Conservation (phyloP, 2,888 invertebrate genomes). For the Caenorhabditis sp. region DNA sequence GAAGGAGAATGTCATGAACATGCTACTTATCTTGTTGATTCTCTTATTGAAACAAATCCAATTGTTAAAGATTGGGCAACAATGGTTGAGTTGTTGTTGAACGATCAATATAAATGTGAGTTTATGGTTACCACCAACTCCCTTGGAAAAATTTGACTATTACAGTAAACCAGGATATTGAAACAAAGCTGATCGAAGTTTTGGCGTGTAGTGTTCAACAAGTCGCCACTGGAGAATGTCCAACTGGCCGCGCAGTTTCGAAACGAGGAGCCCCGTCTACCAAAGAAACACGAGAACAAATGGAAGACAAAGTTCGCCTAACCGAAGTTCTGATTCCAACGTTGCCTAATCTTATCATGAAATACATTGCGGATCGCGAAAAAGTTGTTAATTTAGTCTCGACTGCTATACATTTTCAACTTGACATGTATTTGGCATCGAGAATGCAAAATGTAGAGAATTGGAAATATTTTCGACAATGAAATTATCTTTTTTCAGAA, state of each 20-base stretch:
- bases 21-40: slow-evolving; percentile 97
- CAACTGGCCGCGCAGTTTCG: slow-evolving; percentile 81
- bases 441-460: slow-evolving; percentile 83
- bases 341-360: slow-evolving; percentile 79
- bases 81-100: slow-evolving; percentile 94
- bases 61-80: slow-evolving; percentile 99
- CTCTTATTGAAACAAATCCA: slow-evolving; percentile 93
- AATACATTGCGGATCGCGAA: slow-evolving; percentile 92
- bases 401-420: slow-evolving; percentile 94
- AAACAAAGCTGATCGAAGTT: slow-evolving; percentile 89
- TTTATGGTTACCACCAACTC: too few relatives aligned
- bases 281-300: slow-evolving; percentile 76
- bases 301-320: slow-evolving; percentile 88
- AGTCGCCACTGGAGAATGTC: slow-evolving; percentile 92
- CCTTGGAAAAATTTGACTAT: too few relatives aligned
- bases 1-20: slow-evolving; percentile 88
- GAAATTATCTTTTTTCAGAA: slow-evolving; percentile 75
- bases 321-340: slow-evolving; percentile 94
- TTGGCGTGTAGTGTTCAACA: slow-evolving; percentile 90
- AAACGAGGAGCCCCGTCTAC: slow-evolving; percentile 48
- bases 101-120: slow-evolving; percentile 76
- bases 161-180: slow-evolving; percentile 86
- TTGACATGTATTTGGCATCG: slow-evolving; percentile 94
- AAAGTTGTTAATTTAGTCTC: slow-evolving; percentile 90
- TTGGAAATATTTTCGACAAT: neutral